phyloP scores from a whole-genome alignment of 2,797 vertebrate species.

The Cheirogaleus major region DNA sequence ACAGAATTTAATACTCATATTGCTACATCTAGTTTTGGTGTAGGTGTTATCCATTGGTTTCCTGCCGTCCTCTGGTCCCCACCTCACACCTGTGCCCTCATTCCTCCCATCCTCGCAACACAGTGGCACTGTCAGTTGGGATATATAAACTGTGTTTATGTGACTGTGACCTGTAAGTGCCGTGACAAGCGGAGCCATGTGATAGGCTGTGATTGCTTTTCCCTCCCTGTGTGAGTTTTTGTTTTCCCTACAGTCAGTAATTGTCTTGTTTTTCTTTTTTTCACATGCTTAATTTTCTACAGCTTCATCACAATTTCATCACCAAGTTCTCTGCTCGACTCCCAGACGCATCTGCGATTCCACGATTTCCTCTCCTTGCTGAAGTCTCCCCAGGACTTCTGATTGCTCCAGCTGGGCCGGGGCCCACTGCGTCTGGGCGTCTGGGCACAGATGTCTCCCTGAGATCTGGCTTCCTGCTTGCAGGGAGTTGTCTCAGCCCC shows the following conservation, averaged over 20 bases:
- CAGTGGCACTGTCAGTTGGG: no score
- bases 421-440: background rate
- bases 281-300: background rate
- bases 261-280: background rate
- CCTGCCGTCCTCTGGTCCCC: background rate
- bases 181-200: no score
- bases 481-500: background rate
- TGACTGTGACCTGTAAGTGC: background rate
- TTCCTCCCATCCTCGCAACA: background rate
- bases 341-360: background rate
- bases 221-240: background rate
- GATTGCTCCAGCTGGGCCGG: background rate
- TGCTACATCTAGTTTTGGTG: background rate
- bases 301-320: background rate
- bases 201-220: background rate
- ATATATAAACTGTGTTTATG: accelerated
- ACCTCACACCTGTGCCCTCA: no score
- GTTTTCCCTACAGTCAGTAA: background rate
- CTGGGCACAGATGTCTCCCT: background rate
- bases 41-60: background rate
- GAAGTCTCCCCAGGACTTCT: background rate
- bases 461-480: background rate
- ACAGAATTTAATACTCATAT: background rate
- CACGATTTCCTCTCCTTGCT: no score
- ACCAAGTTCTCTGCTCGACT: background rate